phyloP scores from a whole-genome alignment of 2,888 invertebrate genomes.

The Hipparchia sbordonii region DNA sequence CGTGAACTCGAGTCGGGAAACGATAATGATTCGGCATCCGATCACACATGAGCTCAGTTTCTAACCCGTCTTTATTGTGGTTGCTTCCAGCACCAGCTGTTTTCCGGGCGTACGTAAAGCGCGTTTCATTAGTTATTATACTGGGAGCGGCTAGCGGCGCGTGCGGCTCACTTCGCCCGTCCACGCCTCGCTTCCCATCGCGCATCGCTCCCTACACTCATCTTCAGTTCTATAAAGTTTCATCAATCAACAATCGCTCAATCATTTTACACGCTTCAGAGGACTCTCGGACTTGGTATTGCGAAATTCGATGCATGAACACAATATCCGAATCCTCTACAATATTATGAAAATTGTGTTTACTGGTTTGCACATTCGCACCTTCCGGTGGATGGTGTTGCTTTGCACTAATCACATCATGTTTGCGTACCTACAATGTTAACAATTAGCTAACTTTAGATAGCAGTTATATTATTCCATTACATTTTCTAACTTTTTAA shows the following conservation, averaged over 20 bases:
- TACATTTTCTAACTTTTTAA: slow-evolving; percentile 35
- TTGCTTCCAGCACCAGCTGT: slow-evolving; percentile 86
- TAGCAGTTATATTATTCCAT: slow-evolving; percentile 9
- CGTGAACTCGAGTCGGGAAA: slow-evolving; percentile 33
- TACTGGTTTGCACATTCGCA: slow-evolving; percentile 24
- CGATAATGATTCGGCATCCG: slow-evolving; percentile 42
- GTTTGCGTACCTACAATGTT: slow-evolving; percentile 32
- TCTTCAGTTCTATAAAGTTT: slow-evolving; percentile 35
- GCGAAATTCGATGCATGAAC: slow-evolving; percentile 30
- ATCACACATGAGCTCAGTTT: slow-evolving; percentile 55
- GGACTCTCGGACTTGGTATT: slow-evolving; percentile 10
- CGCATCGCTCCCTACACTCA: slow-evolving; percentile 48
- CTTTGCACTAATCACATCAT: slow-evolving; percentile 36
- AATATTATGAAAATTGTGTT: slow-evolving; percentile 1
- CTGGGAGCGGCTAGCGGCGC: slow-evolving; percentile 49
- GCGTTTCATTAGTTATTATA: slow-evolving; percentile 45
- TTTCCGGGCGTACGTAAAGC: slow-evolving; percentile 85
- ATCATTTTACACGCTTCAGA: slow-evolving; percentile 37
- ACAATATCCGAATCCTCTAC: slow-evolving; percentile 10
- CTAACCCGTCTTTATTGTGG: slow-evolving; percentile 71
- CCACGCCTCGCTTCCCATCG: slow-evolving; percentile 43
- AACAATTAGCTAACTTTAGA: slow-evolving; percentile 11
- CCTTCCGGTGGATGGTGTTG: slow-evolving; percentile 24
- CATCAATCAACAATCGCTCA: slow-evolving; percentile 30
- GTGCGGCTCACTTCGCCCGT: slow-evolving; percentile 42